Conservation (phyloP, 2,888 invertebrate species). For the Morpho deidamia region DNA sequence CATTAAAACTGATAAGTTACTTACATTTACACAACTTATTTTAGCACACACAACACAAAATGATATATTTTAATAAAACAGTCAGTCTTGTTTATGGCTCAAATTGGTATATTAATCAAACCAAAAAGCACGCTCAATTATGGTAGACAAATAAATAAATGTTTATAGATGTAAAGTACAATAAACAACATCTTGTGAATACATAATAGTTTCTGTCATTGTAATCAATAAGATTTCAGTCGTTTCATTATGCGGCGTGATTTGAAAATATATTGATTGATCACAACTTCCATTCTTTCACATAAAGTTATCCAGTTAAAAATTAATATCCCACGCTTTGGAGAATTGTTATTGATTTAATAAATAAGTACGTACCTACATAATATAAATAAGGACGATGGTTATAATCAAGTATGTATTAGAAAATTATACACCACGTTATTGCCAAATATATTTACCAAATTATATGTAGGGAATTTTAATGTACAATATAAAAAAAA, state of each 20-base stretch:
- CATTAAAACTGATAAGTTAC: background rate
- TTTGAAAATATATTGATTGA: background rate
- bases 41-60: background rate
- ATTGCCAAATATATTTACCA: too few species aligned
- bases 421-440: too few species aligned
- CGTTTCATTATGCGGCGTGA: background rate
- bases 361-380: too few species aligned
- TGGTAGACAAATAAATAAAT: background rate
- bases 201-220: too few species aligned
- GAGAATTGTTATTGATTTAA: too few species aligned
- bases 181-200: background rate
- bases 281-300: too few species aligned
- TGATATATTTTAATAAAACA: background rate
- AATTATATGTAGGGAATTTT: too few species aligned
- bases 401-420: too few species aligned
- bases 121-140: background rate
- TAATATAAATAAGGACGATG: too few species aligned
- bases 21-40: background rate
- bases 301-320: too few species aligned
- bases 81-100: conserved; percentile 10
- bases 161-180: background rate
- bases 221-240: background rate
- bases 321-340: too few species aligned
- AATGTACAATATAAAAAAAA: too few species aligned
- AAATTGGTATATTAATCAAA: background rate